Conservation (phyloP, 2,888 invertebrate genomes). For the Andrena chrysosceles region DNA sequence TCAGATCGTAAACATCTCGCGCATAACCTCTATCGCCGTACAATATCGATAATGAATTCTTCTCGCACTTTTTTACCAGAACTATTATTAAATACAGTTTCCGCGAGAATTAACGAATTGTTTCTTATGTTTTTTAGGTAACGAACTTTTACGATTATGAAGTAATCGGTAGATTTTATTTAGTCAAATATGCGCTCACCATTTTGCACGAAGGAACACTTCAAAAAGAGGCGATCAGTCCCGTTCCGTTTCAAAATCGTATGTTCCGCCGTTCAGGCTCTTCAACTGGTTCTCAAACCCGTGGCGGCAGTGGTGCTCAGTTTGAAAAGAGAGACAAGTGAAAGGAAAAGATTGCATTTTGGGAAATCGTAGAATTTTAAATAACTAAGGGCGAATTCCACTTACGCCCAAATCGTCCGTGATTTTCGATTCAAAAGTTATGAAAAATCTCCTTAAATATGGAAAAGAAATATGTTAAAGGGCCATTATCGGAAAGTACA, state of each 20-base stretch:
- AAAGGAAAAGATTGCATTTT: background rate
- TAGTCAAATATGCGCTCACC: constrained; percentile 73
- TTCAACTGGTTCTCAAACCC: constrained; percentile 35
- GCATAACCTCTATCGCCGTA: constrained; percentile 56
- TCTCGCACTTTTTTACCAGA: background rate
- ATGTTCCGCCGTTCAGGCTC: constrained; percentile 43
- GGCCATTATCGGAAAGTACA: too few species aligned
- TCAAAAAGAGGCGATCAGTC: constrained; percentile 67
- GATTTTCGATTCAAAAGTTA: too few species aligned
- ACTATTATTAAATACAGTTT: constrained; percentile 46
- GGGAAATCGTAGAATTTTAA: background rate
- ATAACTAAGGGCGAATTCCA: background rate
- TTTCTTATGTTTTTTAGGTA: background rate
- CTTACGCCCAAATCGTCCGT: too few species aligned
- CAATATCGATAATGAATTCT: background rate
- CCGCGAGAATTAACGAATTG: background rate
- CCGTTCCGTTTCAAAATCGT: constrained; percentile 44
- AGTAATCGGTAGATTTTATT: constrained; percentile 74
- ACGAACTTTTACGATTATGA: constrained; percentile 65
- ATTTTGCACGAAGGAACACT: constrained; percentile 77
- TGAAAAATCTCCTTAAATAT: too few species aligned
- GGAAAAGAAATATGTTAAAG: too few species aligned
- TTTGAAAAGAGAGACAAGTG: background rate
- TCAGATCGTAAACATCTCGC: constrained; percentile 46
- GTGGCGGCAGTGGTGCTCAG: too few species aligned